These are phyloP conservation scores for Drosophila mojavensis DNA, from an alignment of 1,140 invertebrate genomes.

Conservation along the genomic window DNA sequence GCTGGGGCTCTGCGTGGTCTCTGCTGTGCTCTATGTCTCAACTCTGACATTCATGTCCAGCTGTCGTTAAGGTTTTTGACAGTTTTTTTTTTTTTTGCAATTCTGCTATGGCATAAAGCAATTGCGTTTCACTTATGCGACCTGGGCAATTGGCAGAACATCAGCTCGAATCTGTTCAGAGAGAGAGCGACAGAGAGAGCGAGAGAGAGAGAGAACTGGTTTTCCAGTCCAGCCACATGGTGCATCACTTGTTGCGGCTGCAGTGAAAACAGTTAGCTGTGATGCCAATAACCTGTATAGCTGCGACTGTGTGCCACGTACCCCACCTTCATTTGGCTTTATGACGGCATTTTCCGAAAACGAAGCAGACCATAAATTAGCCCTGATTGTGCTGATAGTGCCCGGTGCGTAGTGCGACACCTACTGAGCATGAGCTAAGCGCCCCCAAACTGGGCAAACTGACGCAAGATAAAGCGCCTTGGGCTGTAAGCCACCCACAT, in stretches of 20 bases:
- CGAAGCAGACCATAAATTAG: constrained; percentile 17
- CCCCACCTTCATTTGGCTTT: not conserved
- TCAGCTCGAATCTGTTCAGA: constrained; percentile 25
- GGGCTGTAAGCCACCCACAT: constrained; percentile 40
- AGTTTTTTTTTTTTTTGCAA: constrained; percentile 1
- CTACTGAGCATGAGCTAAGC: constrained; percentile 32
- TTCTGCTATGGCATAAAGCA: constrained; percentile 21
- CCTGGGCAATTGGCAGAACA: constrained; percentile 17
- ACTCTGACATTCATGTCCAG: constrained; percentile 66
- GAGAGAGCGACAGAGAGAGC: constrained; percentile 31
- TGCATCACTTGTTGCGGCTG: constrained; percentile 38
- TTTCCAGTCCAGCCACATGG: constrained; percentile 33
- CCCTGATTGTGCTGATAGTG: constrained; percentile 19
- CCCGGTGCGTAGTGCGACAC: constrained; percentile 1
- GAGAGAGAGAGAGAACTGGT: constrained; percentile 54
- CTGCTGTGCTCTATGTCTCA: constrained; percentile 32
- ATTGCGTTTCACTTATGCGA: constrained; percentile 20
- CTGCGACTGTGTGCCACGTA: constrained; percentile 16
- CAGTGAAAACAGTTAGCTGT: constrained; percentile 71
- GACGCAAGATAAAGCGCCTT: constrained; percentile 29
- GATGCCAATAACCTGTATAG: constrained; percentile 68
- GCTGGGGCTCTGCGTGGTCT: not conserved
- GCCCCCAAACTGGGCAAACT: constrained; percentile 17
- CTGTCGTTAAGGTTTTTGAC: constrained; percentile 12
- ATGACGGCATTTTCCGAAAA: not conserved